A percentile compares a stretch with the other conserved stretches of the same genome.
These are phyloP conservation scores for Dicyrtomina minuta DNA, from an alignment of 2,888 invertebrate genomes.

Conservation along the genomic window DNA sequence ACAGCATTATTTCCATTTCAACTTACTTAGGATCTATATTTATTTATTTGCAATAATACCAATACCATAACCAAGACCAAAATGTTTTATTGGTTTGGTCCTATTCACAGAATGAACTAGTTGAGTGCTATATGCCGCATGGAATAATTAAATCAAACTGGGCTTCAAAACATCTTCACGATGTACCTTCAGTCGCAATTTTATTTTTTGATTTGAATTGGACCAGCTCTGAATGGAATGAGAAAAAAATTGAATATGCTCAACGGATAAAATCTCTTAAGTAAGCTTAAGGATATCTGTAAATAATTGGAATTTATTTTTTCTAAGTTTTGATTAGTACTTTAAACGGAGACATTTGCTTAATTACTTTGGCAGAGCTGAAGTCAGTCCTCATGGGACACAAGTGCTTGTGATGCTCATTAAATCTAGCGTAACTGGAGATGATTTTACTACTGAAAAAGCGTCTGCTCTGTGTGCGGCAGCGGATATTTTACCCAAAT, in stretches of 20 bases:
- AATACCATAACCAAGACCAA: too few species aligned
- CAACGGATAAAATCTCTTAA: constrained; percentile 73
- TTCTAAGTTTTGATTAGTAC: not conserved
- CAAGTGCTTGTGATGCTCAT: constrained; percentile 79
- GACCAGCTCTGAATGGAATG: constrained; percentile 92
- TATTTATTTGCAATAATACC: too few species aligned
- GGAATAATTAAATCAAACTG: constrained; percentile 93
- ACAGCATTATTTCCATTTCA: too few species aligned
- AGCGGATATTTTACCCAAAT: constrained; percentile 88
- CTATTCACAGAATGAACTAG: constrained; percentile 34
- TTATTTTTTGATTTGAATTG: constrained; percentile 97
- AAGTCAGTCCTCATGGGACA: constrained; percentile 44
- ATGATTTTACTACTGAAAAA: constrained; percentile 82
- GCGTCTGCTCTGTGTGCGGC: constrained; percentile 86
- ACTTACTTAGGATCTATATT: too few species aligned
- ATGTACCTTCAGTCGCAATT: constrained; percentile 89
- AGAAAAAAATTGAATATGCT: constrained; percentile 91
- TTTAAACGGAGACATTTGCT: not conserved
- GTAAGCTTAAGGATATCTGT: constrained; percentile 56
- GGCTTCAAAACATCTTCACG: constrained; percentile 88
- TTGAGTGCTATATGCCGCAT: constrained; percentile 90
- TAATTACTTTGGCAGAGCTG: constrained; percentile 30
- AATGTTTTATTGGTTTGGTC: too few species aligned
- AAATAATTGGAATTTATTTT: too few species aligned
- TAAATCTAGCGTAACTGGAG: constrained; percentile 73